Evolutionary conservation across 2,113 vertebrate genomes (phyloP), one percentile per base, ranked within the genome.

Genomic region (Limanda limanda): DNA sequence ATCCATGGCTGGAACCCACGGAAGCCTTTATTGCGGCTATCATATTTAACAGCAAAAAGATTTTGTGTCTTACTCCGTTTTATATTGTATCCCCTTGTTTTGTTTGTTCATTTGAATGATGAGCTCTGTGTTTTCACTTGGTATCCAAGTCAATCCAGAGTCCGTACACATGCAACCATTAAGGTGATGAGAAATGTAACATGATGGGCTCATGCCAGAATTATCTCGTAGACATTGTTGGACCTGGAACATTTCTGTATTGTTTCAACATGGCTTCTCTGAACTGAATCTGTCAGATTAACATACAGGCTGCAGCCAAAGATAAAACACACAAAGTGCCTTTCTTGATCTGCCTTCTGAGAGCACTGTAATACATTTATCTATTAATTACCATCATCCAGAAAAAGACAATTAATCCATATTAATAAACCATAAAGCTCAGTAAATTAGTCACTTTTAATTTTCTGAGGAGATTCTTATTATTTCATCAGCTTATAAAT

Each of bases 11-110:
- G 10, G 58, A 69, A 69, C 45, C 24, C n/a, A 18, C 68, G 24
- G 42, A 80, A 58, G 59, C 56, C 68, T 71, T 52, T 35, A 58
- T 72, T 66, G 18, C 57, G 47, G 42, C 20, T 61, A 17, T 54
- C 5, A 79, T 18, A 37, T 2, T 47, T 23, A 20, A 31, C 24
- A 14, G 7, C 5, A 27, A 25, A 25, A 56, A 27, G 3, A 27
- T 15, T 14, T 3, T 25, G 55, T 7, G 23, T 25, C 56, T 57
- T 25, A 1, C 14, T 15, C 14, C 8, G 14, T 57, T 3, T 57
- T 57, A 11, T 54, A 9, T 54, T 54, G 21, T 54, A 51, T 18
- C 52, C 52, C 7, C n/a, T 21, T 10, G 52, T 54, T 54, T n/a
- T 51, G 47, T 17, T 18, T 56, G 21, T 56, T 24, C 3, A 24